phyloP scores from a whole-genome alignment of 2,797 vertebrate species.

The Poeciliopsis turneri region DNA sequence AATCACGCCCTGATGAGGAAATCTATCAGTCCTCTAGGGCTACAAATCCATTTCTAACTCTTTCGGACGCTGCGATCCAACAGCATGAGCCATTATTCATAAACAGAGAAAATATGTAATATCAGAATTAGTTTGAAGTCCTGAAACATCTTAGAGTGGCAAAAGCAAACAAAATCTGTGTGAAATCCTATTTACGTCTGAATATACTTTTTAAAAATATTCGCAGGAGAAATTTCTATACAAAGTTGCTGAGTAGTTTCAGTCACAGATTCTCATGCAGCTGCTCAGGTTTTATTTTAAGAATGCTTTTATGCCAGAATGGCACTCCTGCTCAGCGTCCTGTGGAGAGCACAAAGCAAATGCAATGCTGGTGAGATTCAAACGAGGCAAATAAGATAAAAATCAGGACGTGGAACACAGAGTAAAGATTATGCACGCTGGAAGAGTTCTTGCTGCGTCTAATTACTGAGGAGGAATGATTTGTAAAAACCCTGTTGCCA shows the following conservation, averaged over 20 bases:
- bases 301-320: constrained; percentile 17
- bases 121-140: too few relatives aligned
- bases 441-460: constrained; percentile 25
- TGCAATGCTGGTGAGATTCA: constrained; percentile 49
- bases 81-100: background rate
- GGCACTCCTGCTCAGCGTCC: constrained; percentile 7
- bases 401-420: constrained; percentile 35
- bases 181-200: background rate
- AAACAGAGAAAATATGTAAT: background rate
- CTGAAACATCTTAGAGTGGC: too few relatives aligned
- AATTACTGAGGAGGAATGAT: constrained; percentile 15
- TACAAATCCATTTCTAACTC: background rate
- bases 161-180: background rate
- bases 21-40: background rate
- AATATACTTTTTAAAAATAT: background rate
- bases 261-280: background rate
- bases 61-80: background rate
- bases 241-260: constrained; percentile 17
- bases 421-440: constrained; percentile 10
- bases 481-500: background rate
- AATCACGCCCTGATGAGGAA: too few relatives aligned
- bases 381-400: constrained; percentile 58
- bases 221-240: constrained; percentile 3
- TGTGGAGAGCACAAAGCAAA: constrained; percentile 41
- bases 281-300: constrained; percentile 19